Evolutionary conservation across 1,140 invertebrate genomes (phyloP).

Genomic region (Drosophila neocordata): DNA sequence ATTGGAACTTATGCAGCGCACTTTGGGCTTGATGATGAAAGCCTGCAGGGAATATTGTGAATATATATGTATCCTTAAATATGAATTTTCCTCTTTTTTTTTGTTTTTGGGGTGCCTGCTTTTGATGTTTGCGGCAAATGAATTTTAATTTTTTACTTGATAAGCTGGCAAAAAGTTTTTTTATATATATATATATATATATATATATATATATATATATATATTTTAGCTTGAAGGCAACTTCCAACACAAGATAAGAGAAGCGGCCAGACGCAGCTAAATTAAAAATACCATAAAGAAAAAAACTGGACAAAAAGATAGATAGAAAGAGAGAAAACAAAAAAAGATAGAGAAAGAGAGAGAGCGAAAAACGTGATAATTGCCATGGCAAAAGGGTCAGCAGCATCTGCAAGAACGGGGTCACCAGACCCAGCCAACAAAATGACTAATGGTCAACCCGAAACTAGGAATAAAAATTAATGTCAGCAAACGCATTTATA

Average conservation of each 20-base stretch:
- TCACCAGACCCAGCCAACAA: constrained; percentile 33
- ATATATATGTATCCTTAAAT: not conserved
- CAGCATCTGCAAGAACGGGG: constrained; percentile 44
- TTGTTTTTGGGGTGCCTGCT: constrained; percentile 24
- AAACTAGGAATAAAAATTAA: constrained; percentile 32
- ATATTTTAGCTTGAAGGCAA: constrained; percentile 27
- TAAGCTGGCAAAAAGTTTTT: constrained; percentile 45
- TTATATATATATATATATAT: constrained; percentile 26
- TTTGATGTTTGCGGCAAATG: constrained; percentile 64
- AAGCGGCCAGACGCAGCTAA: constrained; percentile 39
- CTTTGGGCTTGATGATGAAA: constrained; percentile 32
- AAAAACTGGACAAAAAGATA: constrained; percentile 20
- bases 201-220: not conserved
- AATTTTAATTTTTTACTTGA: constrained; percentile 64
- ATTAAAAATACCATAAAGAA: constrained; percentile 40
- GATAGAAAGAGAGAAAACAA: constrained; percentile 5
- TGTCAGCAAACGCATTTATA: constrained; percentile 57
- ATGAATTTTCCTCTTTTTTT: not conserved
- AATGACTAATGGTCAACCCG: constrained; percentile 73
- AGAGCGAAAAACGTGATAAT: constrained; percentile 68
- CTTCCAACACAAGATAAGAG: constrained; percentile 52
- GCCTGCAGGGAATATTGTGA: constrained; percentile 20
- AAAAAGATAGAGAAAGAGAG: constrained; percentile 45
- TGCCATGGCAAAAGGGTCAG: constrained; percentile 71
- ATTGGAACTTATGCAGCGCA: constrained; percentile 62